A percentile compares a stretch with the other conserved stretches of the same genome.
These are phyloP conservation scores for Limnothrissa miodon DNA, from an alignment of 2,113 vertebrate genomes.

Conservation along the genomic window DNA sequence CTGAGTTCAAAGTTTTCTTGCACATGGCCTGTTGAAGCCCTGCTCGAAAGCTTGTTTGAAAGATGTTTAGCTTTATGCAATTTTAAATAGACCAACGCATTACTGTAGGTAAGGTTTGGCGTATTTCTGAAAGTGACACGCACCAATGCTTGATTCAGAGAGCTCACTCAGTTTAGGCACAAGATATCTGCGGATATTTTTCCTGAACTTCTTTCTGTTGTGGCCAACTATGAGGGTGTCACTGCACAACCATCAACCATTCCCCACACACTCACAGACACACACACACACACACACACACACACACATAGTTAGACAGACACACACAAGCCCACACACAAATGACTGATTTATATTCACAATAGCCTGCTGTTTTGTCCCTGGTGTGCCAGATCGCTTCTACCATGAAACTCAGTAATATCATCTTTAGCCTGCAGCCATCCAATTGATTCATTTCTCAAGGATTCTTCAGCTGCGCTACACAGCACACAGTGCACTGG, in stretches of 20 bases:
- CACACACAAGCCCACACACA: too few relatives aligned
- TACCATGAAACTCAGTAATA: slow-evolving; percentile 19
- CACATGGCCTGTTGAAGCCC: too few relatives aligned
- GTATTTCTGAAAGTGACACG: too few relatives aligned
- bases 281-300: not conserved
- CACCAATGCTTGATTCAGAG: too few relatives aligned
- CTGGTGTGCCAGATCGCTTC: slow-evolving; percentile 14
- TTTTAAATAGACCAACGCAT: too few relatives aligned
- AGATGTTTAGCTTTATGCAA: too few relatives aligned
- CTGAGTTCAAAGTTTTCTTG: too few relatives aligned
- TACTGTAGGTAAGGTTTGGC: too few relatives aligned
- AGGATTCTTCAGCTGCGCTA: slow-evolving; percentile 16
- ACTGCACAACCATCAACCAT: not conserved
- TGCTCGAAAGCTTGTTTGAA: too few relatives aligned
- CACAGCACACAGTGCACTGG: not conserved
- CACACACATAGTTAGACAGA: not conserved
- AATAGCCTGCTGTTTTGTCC: slow-evolving; percentile 16
- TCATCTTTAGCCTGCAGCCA: slow-evolving; percentile 21
- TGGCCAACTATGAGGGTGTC: not conserved
- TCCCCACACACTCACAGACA: not conserved
- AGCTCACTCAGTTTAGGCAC: too few relatives aligned
- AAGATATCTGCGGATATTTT: not conserved
- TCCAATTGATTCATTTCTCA: slow-evolving; percentile 22
- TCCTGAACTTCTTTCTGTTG: not conserved
- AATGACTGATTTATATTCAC: slow-evolving; percentile 10